These are phyloP conservation scores for Anisognathus igniventris DNA, from an alignment of 2,797 vertebrate genomes.

Conservation along the genomic window DNA sequence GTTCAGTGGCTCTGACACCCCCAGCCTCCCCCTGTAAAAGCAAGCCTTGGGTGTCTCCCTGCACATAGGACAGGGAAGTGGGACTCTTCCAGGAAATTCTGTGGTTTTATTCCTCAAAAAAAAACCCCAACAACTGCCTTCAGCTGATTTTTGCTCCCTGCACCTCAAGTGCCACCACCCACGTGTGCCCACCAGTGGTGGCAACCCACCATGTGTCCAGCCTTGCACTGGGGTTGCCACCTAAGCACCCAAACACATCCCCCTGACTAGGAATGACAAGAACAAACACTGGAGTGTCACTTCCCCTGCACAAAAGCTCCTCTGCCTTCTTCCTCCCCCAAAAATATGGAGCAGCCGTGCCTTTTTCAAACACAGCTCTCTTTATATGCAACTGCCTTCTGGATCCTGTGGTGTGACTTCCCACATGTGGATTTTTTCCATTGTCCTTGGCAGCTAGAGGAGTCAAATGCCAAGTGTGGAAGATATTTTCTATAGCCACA, in stretches of 20 bases:
- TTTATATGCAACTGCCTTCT: background rate
- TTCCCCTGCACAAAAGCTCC: background rate
- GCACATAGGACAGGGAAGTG: background rate
- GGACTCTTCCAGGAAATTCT: background rate
- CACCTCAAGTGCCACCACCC: too few relatives aligned
- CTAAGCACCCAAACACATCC: background rate
- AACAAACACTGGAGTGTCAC: background rate
- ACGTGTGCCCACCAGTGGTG: fast-evolving
- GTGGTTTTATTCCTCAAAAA: background rate
- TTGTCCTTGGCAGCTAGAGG: constrained; percentile 33
- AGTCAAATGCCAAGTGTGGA: constrained; percentile 41
- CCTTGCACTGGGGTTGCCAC: background rate
- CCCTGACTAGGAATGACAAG: background rate
- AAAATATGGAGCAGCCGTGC: fast-evolving
- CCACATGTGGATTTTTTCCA: constrained; percentile 2
- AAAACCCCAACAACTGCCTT: fast-evolving
- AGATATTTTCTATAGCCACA: constrained; percentile 12
- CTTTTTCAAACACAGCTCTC: background rate
- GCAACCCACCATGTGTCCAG: fast-evolving
- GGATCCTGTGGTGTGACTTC: constrained; percentile 1
- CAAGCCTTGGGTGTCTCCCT: background rate
- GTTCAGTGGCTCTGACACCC: background rate
- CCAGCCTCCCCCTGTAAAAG: background rate
- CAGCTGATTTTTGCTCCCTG: background rate
- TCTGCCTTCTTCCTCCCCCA: background rate